Conservation (phyloP, 2,797 vertebrate species). For the Leuciscus waleckii region DNA sequence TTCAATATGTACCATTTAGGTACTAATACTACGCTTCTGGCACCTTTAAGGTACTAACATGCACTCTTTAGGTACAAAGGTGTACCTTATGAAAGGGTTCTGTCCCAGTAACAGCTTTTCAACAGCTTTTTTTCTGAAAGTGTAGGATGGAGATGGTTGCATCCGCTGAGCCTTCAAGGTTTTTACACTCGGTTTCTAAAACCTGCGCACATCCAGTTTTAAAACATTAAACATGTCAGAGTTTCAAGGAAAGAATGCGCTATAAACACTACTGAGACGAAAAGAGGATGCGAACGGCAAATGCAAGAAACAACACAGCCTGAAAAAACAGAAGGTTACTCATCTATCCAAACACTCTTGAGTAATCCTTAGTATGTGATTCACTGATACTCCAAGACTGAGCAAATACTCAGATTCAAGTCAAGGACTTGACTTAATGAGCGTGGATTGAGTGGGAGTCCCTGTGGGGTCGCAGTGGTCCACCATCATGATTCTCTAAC, state of each 20-base stretch:
- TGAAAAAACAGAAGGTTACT: constrained; percentile 27
- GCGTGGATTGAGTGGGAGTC: constrained; percentile 31
- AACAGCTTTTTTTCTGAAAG: not conserved
- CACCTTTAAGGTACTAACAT: not conserved
- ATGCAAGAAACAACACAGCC: constrained; percentile 5
- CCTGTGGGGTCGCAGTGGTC: constrained; percentile 24
- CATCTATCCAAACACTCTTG: constrained; percentile 4
- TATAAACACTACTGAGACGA: not conserved
- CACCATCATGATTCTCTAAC: constrained; percentile 31
- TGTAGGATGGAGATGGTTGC: not conserved
- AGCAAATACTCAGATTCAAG: constrained; percentile 31
- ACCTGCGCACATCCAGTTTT: not conserved
- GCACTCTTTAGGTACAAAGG: not conserved
- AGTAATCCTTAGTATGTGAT: not conserved
- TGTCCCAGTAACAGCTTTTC: not conserved
- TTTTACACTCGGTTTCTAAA: not conserved
- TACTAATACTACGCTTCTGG: not conserved
- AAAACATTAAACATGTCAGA: constrained; percentile 6
- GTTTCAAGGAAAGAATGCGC: not conserved
- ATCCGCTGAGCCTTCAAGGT: constrained; percentile 3
- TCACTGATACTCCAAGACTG: constrained; percentile 2
- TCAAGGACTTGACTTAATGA: constrained; percentile 33
- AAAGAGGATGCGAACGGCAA: not conserved
- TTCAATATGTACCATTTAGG: not conserved
- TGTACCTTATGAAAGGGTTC: not conserved